phyloP scores from a whole-genome alignment of 2,113 vertebrate species.

The Pitta sordida region DNA sequence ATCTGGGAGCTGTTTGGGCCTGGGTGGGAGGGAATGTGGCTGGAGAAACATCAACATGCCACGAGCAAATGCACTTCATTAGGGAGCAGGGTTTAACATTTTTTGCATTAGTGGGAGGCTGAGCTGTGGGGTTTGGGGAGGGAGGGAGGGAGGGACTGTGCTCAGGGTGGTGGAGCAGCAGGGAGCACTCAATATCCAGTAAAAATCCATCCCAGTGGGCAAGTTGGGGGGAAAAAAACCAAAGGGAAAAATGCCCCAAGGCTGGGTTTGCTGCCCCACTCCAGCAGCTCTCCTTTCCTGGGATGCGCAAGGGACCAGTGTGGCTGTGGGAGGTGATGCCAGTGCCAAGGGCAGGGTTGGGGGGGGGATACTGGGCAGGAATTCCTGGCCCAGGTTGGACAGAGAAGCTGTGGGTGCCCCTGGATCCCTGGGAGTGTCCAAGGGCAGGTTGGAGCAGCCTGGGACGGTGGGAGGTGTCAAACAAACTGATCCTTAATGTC shows the following conservation, averaged over 20 bases:
- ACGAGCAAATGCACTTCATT: background rate
- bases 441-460: background rate
- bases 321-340: background rate
- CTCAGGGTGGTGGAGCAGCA: background rate
- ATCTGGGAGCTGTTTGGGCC: no score
- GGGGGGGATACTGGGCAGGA: background rate
- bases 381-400: no score
- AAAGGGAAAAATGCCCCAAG: no score
- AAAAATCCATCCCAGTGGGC: fast-evolving
- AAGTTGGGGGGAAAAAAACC: background rate
- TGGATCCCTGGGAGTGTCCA: background rate
- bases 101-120: background rate
- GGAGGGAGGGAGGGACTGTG: background rate
- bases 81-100: background rate
- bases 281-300: background rate
- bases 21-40: conserved; percentile 15
- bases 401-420: background rate
- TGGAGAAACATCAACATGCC: background rate
- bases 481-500: no score
- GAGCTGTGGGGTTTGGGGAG: background rate
- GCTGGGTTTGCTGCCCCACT: background rate
- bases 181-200: fast-evolving
- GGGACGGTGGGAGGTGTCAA: background rate
- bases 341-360: background rate
- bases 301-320: background rate